Evolutionary conservation across 2,113 vertebrate genomes (phyloP), one percentile per base, ranked within the genome.

Genomic region (Bettongia penicillata): DNA sequence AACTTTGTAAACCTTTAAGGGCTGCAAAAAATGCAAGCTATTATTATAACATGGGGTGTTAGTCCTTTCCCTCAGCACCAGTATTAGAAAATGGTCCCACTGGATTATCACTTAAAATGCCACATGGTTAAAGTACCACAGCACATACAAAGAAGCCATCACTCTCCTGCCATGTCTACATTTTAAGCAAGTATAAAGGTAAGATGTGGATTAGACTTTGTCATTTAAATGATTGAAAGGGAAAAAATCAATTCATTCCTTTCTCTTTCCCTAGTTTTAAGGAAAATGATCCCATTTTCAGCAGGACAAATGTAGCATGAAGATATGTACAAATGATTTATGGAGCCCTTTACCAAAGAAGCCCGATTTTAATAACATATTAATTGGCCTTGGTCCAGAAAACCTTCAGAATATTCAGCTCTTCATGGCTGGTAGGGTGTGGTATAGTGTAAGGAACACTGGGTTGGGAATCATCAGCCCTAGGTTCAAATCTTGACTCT

Each of bases 21-120:
- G 68, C 6, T 84, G 68, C 19, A 84, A 84, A 61, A 84, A 84
- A 84, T 84, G 68, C 68, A 84, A 84, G 68, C 68, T 84, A 84
- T 84, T 84, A 84, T 84, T 84, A 84, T 43, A 84, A 84, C 68
- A 84, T 84, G 19, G 47, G 47, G 94, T 95, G 50, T 96, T 94
- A 91, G 25, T 77, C 91, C 95, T 77, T 26, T 93, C 95, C 92
- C 91, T 97, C 97, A 96, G 92, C 95, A 93, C 93, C 57, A 96
- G 90, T 77, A 61, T 96, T 96, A 55, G 55, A 89, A 97, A 97
- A 97, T 53, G 92, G 68, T 90, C 93, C 91, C 52, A 31, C 51
- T 43, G 94, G 96, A 97, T 98, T 97, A 97, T 55, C 94, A 96
- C 96, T 95, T 94, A 93, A 96, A 98, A 97, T 97, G 93, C 55